phyloP scores from a whole-genome alignment of 2,113 vertebrate species.

The Cyrtonyx montezumae region DNA sequence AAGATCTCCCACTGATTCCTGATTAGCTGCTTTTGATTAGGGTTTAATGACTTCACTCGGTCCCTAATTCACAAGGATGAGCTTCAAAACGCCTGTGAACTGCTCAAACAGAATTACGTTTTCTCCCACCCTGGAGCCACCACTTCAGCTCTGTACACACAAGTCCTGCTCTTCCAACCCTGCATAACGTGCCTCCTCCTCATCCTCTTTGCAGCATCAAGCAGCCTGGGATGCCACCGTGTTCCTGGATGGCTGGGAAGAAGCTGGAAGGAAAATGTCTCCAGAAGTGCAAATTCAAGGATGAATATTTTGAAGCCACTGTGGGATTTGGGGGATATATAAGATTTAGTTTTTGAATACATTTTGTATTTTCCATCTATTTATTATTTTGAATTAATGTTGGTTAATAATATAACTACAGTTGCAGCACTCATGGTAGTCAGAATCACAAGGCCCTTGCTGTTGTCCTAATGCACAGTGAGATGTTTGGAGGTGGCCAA shows the following conservation, averaged over 20 bases:
- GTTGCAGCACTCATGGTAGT: not conserved
- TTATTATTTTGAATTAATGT: not conserved
- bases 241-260: not conserved
- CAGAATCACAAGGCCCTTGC: not conserved
- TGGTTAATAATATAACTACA: not conserved
- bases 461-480: not conserved
- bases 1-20: slow-evolving; percentile 77
- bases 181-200: not conserved
- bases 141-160: not conserved
- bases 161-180: not conserved
- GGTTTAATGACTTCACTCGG: slow-evolving; percentile 74
- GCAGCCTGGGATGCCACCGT: not conserved
- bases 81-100: slow-evolving; percentile 53
- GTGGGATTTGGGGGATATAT: not conserved
- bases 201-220: not conserved
- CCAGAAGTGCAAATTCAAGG: not conserved
- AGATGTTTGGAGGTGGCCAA: fast-evolving
- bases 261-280: not conserved
- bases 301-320: not conserved
- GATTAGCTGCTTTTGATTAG: slow-evolving; percentile 83
- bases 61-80: slow-evolving; percentile 68
- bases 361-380: not conserved
- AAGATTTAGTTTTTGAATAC: not conserved
- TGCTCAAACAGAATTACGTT: slow-evolving; percentile 57
- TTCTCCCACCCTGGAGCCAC: slow-evolving; percentile 51